Base-by-base conservation (phyloP, 92 coral and sea anemone species). In the Diadumene lineata region DNA sequence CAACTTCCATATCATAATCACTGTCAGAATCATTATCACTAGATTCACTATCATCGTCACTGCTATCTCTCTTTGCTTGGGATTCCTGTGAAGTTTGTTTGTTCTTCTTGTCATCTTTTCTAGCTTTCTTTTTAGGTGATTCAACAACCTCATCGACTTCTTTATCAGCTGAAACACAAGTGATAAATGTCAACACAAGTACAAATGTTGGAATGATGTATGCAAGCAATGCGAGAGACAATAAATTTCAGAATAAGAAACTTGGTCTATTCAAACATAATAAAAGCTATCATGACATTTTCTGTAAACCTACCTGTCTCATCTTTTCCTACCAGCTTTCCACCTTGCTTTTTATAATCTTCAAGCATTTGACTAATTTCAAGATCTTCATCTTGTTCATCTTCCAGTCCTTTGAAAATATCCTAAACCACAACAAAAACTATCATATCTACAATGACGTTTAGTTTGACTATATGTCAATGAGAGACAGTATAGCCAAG, bases 281-380 rank as follows among this genome's bases (percentile, higher is more conserved):
- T 64, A 25, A 1, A 61, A 61, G 18, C 30, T 26, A 56, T 56
- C 6, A n/a, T 3, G 24, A 4, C 63, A 56, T 33, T 22, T 7
- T 64, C 46, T 28, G 34, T 9, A 13, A 60, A 60, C 66, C 66
- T 9, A 13, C 25, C 34, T n/a, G n/a, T n/a, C n/a, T n/a, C n/a
- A n/a, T 38, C 48, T 79, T 69, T 69, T 78, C 96, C 97, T 31
- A 82, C 10, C 31, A 94, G 11, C 22, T 76, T 78, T 25, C 98
- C 98, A 43, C 98, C 98, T 60, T 90, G 85, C 56, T 92, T 94
- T 68, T 89, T 92, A 74, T 88, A 93, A 53, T 87, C 85, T 58
- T 79, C 86, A 61, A 92, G 79, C 97, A 96, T 96, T 63, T 86
- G 87, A 60, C 79, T 87, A 69, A 96, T 92, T 68, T 96, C 97